Evolutionary conservation across 2,888 invertebrate genomes (phyloP).

Genomic region (Geotrupes spiniger): DNA sequence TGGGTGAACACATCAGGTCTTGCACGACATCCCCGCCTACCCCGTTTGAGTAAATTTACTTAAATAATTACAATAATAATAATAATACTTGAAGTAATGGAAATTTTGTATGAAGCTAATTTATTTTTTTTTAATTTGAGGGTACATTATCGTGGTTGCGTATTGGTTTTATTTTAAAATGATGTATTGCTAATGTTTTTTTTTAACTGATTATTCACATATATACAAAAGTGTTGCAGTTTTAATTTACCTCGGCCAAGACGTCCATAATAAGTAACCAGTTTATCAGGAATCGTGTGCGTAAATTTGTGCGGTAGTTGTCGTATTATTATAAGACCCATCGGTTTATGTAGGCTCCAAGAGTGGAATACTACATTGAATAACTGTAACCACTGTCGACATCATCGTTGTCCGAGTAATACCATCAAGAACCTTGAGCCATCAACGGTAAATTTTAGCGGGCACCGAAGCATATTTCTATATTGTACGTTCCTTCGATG

Average conservation of each 20-base stretch:
- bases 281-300: conserved; percentile 9
- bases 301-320: conserved; percentile 10
- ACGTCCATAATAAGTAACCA: conserved; percentile 3
- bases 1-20: not conserved
- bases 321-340: conserved; percentile 8
- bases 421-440: conserved; percentile 37
- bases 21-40: too few relatives aligned
- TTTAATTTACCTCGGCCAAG: conserved; percentile 1
- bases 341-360: conserved; percentile 15
- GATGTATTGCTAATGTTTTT: too few relatives aligned
- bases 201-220: not conserved
- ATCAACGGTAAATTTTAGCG: conserved; percentile 48
- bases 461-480: conserved; percentile 36
- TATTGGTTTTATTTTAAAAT: too few relatives aligned
- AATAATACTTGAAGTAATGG: too few relatives aligned
- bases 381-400: conserved; percentile 42
- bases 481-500: conserved; percentile 44
- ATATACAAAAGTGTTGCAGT: not conserved
- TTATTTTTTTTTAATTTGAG: too few relatives aligned
- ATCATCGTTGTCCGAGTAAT: conserved; percentile 38
- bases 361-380: conserved; percentile 31
- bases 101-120: too few relatives aligned
- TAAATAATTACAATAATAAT: too few relatives aligned
- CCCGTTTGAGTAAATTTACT: too few relatives aligned
- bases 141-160: too few relatives aligned